Base-by-base conservation (phyloP, 2,113 vertebrate genomes). In the Brachypodius melanocephalos region DNA sequence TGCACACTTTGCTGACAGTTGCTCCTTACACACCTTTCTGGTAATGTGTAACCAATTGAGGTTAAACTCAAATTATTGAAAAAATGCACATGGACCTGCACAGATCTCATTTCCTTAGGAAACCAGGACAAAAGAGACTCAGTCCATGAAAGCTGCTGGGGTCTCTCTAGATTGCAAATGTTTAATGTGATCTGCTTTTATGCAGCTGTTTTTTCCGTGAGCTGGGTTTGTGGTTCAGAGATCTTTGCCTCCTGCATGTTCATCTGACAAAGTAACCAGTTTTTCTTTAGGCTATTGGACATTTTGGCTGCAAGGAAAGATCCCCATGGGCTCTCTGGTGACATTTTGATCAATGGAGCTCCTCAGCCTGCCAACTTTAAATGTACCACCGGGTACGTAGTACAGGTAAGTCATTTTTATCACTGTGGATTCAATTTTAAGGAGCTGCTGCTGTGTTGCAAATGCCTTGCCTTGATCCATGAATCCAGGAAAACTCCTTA, bases 371-470 rank as follows among this genome's bases (percentile, higher is more conserved):
- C 98, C 73, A 98, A 99, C 96, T 99, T 99, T 95, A 99, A 99
- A 89, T 99, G 98, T 72, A 98, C 98, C 79, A 99, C 99, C 57
- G 99, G 99, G 57, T 99, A 99, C 0, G 99, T 99, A 14, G 99
- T 99, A 45, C 99, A 99, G 98, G 99, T 99, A 94, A 78, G 93
- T 76, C 11, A 80, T 16, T 63, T 58, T 79, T 32, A 32, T 58
- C 17, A 55, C 8, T 69, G 3, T 36, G 2, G 31, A 36, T 49
- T 77, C 62, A 34, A 17, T 17, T 59, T 13, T 25, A 38, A 62
- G 57, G 62, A 40, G 24, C 25, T 57, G 16, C 43, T 71, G 58
- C 49, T 46, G 63, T 12, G 28, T 48, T 79, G 49, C 32, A 65
- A 57, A 40, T 34, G n/a, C 25, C 12, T 62, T 67, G 17, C 20